phyloP scores from a whole-genome alignment of 2,888 invertebrate species.

The Venustoraphidia nigricollis region DNA sequence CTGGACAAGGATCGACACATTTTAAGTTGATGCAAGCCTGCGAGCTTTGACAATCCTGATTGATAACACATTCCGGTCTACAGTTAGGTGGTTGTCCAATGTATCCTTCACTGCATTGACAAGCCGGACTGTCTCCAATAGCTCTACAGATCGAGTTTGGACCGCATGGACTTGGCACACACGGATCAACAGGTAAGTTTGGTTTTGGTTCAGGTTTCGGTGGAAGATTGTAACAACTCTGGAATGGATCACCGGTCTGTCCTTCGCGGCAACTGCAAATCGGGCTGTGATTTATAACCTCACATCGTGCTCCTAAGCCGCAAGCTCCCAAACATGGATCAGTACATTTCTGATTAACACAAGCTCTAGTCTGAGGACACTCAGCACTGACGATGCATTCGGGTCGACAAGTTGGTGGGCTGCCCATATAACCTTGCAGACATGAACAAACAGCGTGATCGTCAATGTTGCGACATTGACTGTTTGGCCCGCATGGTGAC shows the following conservation, averaged over 20 bases:
- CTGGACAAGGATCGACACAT: constrained; percentile 70
- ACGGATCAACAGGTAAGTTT: constrained; percentile 37
- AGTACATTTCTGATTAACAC: constrained; percentile 35
- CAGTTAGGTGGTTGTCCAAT: constrained; percentile 69
- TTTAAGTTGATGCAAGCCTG: constrained; percentile 67
- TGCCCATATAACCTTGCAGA: constrained; percentile 32
- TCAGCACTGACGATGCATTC: constrained; percentile 35
- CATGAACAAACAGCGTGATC: constrained; percentile 35
- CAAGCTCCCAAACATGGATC: constrained; percentile 40
- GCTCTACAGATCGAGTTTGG: constrained; percentile 60
- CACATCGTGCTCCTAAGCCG: constrained; percentile 34
- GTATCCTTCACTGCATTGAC: constrained; percentile 62
- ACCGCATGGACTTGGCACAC: constrained; percentile 67
- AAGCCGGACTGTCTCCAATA: constrained; percentile 49
- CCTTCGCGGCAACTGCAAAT: constrained; percentile 37
- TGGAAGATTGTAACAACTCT: constrained; percentile 47
- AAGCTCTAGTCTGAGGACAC: constrained; percentile 33
- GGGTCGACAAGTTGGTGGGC: constrained; percentile 37
- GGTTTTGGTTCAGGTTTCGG: constrained; percentile 24
- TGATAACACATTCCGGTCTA: constrained; percentile 68
- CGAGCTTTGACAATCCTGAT: constrained; percentile 62
- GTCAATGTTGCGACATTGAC: constrained; percentile 33
- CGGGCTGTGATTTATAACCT: constrained; percentile 36
- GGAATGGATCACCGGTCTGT: constrained; percentile 65
- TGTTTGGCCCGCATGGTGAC: constrained; percentile 37